Conservation (phyloP, 1,140 invertebrate genomes). For the Calephelis virginiensis region DNA sequence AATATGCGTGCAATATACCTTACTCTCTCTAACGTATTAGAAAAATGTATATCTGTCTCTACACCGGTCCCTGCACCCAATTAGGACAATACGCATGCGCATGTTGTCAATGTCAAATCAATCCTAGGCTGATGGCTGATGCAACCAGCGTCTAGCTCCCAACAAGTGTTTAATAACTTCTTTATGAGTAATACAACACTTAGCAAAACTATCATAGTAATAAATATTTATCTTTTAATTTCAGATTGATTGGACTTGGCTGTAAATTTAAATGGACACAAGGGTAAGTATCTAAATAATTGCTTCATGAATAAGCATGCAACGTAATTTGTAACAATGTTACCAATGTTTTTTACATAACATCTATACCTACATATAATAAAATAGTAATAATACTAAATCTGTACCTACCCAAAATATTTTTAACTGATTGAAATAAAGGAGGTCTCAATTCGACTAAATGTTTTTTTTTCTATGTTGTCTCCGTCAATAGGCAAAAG, state of each 20-base stretch:
- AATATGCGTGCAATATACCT: slow-evolving; percentile 37
- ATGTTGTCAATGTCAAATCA: slow-evolving; percentile 75
- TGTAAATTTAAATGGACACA: slow-evolving; percentile 1
- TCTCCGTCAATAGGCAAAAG: too few relatives aligned
- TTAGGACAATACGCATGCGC: slow-evolving; percentile 74
- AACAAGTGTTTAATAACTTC: slow-evolving; percentile 3
- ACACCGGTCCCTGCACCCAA: slow-evolving; percentile 49
- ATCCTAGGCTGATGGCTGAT: slow-evolving; percentile 75
- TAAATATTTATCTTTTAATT: slow-evolving; percentile 8
- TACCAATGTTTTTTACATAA: neutral
- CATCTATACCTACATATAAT: too few relatives aligned
- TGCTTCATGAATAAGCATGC: neutral
- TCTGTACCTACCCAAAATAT: too few relatives aligned
- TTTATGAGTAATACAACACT: slow-evolving; percentile 11
- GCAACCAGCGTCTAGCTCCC: slow-evolving; percentile 45
- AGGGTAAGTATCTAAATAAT: slow-evolving; percentile 4
- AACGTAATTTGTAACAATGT: neutral
- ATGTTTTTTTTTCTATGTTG: too few relatives aligned
- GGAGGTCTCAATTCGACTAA: too few relatives aligned
- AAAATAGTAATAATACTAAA: too few relatives aligned
- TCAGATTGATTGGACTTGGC: neutral
- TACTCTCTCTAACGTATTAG: slow-evolving; percentile 38
- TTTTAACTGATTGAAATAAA: too few relatives aligned
- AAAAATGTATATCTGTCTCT: slow-evolving; percentile 34
- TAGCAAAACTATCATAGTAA: neutral